Evolutionary conservation across 2,888 invertebrate genomes (phyloP).

Genomic region (Drosophila macrospina): DNA sequence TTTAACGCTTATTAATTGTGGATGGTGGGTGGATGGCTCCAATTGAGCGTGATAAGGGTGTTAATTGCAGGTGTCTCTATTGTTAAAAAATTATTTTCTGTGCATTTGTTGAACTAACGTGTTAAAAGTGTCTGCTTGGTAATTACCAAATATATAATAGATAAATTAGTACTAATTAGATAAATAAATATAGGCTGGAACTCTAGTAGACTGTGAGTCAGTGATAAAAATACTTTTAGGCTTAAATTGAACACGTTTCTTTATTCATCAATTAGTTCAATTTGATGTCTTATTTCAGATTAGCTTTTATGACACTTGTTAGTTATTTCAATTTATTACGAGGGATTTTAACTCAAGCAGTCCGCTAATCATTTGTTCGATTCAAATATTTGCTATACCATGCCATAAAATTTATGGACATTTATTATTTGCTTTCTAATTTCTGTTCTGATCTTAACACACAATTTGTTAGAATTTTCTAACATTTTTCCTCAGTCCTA

Average conservation of each 20-base stretch:
- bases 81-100: constrained; percentile 24
- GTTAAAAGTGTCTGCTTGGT: constrained; percentile 32
- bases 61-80: constrained; percentile 37
- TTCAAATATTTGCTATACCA: constrained; percentile 16
- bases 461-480: constrained; percentile 8
- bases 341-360: neutral
- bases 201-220: neutral
- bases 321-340: constrained; percentile 19
- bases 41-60: constrained; percentile 21
- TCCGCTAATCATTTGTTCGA: constrained; percentile 19
- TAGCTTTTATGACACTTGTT: neutral
- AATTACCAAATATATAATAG: constrained; percentile 30
- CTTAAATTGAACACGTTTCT: constrained; percentile 4
- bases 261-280: constrained; percentile 10
- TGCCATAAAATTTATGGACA: constrained; percentile 6
- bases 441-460: neutral
- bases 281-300: constrained; percentile 12
- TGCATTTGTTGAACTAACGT: constrained; percentile 35
- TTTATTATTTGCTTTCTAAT: neutral
- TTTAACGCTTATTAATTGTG: neutral
- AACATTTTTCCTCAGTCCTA: constrained; percentile 19
- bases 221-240: constrained; percentile 1
- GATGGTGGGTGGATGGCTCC: neutral
- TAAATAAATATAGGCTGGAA: constrained; percentile 5
- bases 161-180: constrained; percentile 30